phyloP scores from a whole-genome alignment of 2,888 invertebrate species.

The Cantharis rustica region DNA sequence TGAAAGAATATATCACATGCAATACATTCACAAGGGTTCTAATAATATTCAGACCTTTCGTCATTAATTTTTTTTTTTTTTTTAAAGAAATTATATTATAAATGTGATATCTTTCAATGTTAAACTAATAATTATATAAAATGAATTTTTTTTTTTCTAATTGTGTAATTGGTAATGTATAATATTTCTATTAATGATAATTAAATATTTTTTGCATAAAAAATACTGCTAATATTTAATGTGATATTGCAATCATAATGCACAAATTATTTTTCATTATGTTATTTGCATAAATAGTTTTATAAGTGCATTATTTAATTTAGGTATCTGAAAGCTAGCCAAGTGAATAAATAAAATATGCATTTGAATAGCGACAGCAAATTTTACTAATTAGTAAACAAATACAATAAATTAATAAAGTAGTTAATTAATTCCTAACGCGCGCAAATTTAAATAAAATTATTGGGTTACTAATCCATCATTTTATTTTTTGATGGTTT shows the following conservation, averaged over 20 bases:
- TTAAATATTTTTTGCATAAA: background rate
- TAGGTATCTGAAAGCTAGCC: no score
- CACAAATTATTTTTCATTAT: no score
- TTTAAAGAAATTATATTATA: background rate
- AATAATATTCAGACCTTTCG: background rate
- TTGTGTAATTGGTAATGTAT: background rate
- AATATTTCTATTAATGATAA: background rate
- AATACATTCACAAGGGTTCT: background rate
- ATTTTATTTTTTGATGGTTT: background rate
- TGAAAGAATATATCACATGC: background rate
- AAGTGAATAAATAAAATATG: no score
- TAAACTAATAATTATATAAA: background rate
- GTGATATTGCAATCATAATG: background rate
- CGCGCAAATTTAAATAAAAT: no score
- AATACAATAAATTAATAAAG: no score
- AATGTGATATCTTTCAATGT: background rate
- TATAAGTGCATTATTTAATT: no score
- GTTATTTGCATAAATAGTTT: no score
- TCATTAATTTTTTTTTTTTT: background rate
- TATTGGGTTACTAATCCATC: background rate
- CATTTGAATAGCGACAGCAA: no score
- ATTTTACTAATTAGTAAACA: no score
- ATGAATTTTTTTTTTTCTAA: background rate
- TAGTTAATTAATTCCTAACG: no score
- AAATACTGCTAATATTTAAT: background rate